These are phyloP conservation scores for Clivina fossor DNA, from an alignment of 2,888 invertebrate species.

Conservation along the genomic window DNA sequence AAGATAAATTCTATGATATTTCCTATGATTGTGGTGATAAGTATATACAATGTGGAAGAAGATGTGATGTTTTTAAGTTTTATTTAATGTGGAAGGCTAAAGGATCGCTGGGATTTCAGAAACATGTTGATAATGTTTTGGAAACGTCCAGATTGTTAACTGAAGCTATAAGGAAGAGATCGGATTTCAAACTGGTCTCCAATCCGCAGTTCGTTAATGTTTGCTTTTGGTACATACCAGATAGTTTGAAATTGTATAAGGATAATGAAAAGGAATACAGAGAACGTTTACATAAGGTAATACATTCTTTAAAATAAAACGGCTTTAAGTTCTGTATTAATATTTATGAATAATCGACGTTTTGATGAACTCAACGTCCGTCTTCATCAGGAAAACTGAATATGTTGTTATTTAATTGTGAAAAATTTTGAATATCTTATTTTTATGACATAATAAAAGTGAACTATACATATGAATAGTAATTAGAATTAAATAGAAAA, in stretches of 20 bases:
- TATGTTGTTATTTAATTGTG: not conserved
- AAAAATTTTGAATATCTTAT: not conserved
- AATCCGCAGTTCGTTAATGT: slow-evolving; percentile 66
- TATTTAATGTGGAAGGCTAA: slow-evolving; percentile 75
- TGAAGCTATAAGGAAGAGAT: slow-evolving; percentile 49
- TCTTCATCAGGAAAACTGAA: too few species aligned
- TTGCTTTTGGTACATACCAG: slow-evolving; percentile 72
- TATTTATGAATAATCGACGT: too few species aligned
- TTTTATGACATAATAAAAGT: not conserved
- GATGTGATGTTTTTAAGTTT: slow-evolving; percentile 70
- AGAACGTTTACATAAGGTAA: slow-evolving; percentile 54
- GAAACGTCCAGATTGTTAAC: slow-evolving; percentile 54
- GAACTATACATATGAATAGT: not conserved
- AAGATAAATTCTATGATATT: slow-evolving; percentile 59
- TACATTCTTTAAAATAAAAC: too few species aligned
- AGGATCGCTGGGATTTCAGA: slow-evolving; percentile 57
- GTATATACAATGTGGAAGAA: slow-evolving; percentile 69
- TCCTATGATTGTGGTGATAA: slow-evolving; percentile 60
- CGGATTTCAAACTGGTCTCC: slow-evolving; percentile 54
- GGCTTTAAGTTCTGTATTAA: too few species aligned
- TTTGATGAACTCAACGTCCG: too few species aligned
- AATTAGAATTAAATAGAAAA: too few species aligned
- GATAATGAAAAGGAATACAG: slow-evolving; percentile 46
- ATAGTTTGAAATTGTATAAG: slow-evolving; percentile 48
- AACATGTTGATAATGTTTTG: slow-evolving; percentile 58